Percentiles rank a stretch among this genome's conserved stretches.
Conservation (phyloP, 2,113 vertebrate genomes). For the Spheniscus mendiculus region DNA sequence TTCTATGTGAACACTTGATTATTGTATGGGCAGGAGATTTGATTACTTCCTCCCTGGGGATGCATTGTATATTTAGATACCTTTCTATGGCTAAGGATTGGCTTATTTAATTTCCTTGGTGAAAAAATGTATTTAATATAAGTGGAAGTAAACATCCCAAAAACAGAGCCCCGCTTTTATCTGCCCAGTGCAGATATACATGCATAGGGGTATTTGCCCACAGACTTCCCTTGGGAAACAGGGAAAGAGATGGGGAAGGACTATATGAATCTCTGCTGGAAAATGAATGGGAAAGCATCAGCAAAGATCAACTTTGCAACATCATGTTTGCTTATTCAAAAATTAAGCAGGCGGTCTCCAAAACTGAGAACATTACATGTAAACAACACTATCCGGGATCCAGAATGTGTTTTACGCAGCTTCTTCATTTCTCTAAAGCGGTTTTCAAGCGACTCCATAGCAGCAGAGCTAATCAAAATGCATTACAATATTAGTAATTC, state of each 20-base stretch:
- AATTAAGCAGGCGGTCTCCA: not conserved
- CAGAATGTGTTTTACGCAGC: not conserved
- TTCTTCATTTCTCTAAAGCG: not conserved
- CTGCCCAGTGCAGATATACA: fast-evolving
- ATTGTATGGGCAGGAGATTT: not conserved
- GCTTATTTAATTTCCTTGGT: not conserved
- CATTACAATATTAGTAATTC: not conserved
- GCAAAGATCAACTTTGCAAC: not conserved
- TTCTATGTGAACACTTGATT: not conserved
- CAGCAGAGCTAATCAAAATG: not conserved
- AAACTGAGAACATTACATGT: not conserved
- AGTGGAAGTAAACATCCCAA: not conserved
- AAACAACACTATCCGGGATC: not conserved
- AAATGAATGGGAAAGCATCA: not conserved
- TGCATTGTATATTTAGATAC: not conserved
- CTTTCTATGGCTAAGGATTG: not conserved
- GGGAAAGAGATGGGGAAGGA: not conserved
- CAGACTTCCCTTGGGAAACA: not conserved
- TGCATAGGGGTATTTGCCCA: fast-evolving
- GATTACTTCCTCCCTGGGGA: not conserved
- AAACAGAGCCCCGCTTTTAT: not conserved
- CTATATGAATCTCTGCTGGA: not conserved
- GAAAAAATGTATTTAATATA: not conserved
- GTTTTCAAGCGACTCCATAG: not conserved
- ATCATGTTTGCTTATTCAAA: not conserved